phyloP scores from a whole-genome alignment of 2,888 invertebrate genomes.

The Pomacea canaliculata region DNA sequence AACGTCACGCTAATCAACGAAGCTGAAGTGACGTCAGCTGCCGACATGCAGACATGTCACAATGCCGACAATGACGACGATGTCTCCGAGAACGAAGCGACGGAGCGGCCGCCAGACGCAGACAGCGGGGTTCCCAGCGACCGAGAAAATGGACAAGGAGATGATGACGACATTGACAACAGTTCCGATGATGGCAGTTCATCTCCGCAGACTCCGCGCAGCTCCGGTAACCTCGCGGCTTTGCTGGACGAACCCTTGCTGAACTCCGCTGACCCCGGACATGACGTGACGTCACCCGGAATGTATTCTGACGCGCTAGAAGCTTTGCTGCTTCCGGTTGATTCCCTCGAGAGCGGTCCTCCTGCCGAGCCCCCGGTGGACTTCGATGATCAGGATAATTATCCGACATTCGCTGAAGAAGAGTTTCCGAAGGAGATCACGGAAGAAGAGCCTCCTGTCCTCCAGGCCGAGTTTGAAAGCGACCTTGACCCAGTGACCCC shows the following conservation, averaged over 20 bases:
- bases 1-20: neutral
- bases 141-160: conserved; percentile 1
- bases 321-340: too few relatives aligned
- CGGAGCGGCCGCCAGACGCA: conserved; percentile 25
- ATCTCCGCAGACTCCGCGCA: neutral
- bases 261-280: neutral
- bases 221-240: neutral
- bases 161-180: neutral
- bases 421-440: neutral
- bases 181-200: neutral
- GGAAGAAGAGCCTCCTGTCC: neutral
- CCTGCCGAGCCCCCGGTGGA: neutral
- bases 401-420: neutral
- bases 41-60: neutral
- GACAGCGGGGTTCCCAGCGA: conserved; percentile 35
- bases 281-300: neutral
- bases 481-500: neutral
- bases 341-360: neutral
- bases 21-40: neutral
- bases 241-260: neutral
- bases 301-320: neutral
- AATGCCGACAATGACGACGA: too few relatives aligned
- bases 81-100: conserved; percentile 2
- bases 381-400: neutral
- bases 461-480: neutral